Evolutionary conservation across 2,797 vertebrate genomes (phyloP).

Genomic region (Alouatta caraya): DNA sequence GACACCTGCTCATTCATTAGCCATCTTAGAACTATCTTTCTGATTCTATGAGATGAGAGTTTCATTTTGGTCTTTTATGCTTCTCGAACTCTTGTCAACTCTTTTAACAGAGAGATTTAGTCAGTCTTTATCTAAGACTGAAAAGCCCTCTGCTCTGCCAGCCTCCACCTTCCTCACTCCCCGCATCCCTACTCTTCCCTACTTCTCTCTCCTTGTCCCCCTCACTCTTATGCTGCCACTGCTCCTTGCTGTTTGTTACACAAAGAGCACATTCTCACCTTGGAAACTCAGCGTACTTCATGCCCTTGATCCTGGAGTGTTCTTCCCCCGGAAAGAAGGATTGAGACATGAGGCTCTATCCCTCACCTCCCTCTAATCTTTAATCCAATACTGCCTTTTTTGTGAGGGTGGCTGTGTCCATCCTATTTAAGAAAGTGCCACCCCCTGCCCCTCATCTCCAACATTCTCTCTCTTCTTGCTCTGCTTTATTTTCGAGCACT

Average conservation of each 20-base stretch:
- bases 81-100: not conserved
- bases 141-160: accelerated
- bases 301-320: not conserved
- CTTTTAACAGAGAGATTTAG: not conserved
- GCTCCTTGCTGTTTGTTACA: not conserved
- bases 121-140: not conserved
- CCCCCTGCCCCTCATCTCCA: accelerated
- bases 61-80: not conserved
- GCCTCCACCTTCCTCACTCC: not conserved
- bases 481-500: not conserved
- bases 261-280: too few species aligned
- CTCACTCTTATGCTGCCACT: too few species aligned
- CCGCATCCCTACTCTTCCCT: accelerated
- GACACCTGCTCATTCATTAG: not conserved
- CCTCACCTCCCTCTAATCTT: not conserved
- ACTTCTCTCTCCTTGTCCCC: not conserved
- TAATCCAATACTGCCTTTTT: not conserved
- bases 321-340: not conserved
- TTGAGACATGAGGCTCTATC: accelerated
- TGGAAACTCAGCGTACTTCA: accelerated
- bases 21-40: not conserved
- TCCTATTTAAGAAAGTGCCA: not conserved
- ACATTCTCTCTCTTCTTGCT: not conserved
- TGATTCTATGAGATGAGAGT: not conserved
- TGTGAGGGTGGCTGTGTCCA: not conserved